These are phyloP conservation scores for Spea bombifrons DNA, from an alignment of 2,113 vertebrate genomes.

Conservation along the genomic window DNA sequence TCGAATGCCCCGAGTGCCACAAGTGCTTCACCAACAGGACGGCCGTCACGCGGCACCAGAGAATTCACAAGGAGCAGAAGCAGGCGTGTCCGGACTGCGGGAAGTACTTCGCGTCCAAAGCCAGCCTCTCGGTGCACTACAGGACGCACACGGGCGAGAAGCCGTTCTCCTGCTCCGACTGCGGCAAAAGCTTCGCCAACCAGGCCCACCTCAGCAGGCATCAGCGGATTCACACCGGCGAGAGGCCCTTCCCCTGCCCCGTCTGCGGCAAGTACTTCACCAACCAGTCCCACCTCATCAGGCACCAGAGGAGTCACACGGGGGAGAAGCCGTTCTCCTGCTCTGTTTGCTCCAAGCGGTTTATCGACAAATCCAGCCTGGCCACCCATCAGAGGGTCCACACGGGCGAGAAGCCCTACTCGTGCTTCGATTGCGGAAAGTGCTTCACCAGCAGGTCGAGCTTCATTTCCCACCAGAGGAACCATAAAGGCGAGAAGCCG, in stretches of 20 bases:
- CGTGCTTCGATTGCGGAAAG: neutral
- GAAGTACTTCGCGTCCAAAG: too few relatives aligned
- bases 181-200: slow-evolving; percentile 54
- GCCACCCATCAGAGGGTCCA: neutral
- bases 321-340: too few relatives aligned
- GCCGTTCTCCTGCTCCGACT: slow-evolving; percentile 47
- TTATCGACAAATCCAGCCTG: too few relatives aligned
- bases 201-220: neutral
- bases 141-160: too few relatives aligned
- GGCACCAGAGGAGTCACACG: neutral
- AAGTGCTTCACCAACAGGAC: too few relatives aligned
- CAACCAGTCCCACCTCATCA: neutral
- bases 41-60: too few relatives aligned
- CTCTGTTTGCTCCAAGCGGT: neutral
- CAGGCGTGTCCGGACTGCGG: too few relatives aligned
- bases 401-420: neutral
- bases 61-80: too few relatives aligned
- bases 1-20: too few relatives aligned
- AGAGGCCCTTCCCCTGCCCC: neutral
- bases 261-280: neutral
- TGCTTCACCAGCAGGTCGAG: neutral
- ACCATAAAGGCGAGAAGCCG: neutral
- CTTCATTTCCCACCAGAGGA: slow-evolving; percentile 1
- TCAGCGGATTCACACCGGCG: neutral
- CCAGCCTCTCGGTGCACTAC: too few relatives aligned